These are phyloP conservation scores for Lota lota DNA, from an alignment of 2,113 vertebrate genomes.

Conservation along the genomic window DNA sequence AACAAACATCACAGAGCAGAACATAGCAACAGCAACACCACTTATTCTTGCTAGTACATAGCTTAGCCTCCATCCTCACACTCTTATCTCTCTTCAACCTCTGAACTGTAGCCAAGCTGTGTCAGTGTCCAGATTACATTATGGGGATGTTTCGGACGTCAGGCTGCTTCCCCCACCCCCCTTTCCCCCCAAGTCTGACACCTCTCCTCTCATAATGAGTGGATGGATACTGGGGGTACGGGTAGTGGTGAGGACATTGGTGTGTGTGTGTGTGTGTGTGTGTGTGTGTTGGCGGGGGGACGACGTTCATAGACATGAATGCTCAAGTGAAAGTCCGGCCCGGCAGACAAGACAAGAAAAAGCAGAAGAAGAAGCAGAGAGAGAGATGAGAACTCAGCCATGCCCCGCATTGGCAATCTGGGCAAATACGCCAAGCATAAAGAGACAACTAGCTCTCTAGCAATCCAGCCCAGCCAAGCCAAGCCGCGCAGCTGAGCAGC, in stretches of 20 bases:
- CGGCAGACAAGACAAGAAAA: slow-evolving; percentile 24
- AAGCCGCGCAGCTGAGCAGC: neutral
- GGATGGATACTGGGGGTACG: neutral
- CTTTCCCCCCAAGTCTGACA: slow-evolving; percentile 65
- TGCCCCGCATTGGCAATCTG: slow-evolving; percentile 65
- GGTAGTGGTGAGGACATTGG: too few species aligned
- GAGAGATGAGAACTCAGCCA: slow-evolving; percentile 40
- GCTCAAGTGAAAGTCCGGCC: slow-evolving; percentile 47
- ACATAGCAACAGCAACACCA: too few species aligned
- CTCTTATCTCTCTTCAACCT: slow-evolving; percentile 61
- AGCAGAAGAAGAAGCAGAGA: slow-evolving; percentile 1
- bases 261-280: too few species aligned
- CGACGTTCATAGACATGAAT: slow-evolving; percentile 45
- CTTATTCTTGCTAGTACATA: too few species aligned
- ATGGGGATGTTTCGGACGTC: slow-evolving; percentile 62
- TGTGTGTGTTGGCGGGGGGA: too few species aligned
- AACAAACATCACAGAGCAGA: too few species aligned
- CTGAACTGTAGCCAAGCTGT: too few species aligned
- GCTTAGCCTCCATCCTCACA: slow-evolving; percentile 45
- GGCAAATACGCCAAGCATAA: slow-evolving; percentile 68
- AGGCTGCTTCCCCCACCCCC: slow-evolving; percentile 24
- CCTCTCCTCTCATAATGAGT: slow-evolving; percentile 67
- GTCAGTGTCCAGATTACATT: slow-evolving; percentile 77
- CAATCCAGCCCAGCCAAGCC: slow-evolving; percentile 1
- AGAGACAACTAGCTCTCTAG: too few species aligned